Evolutionary conservation across 2,797 vertebrate genomes (phyloP), one percentile per base, ranked within the genome.

Genomic region (Malurus splendens): DNA sequence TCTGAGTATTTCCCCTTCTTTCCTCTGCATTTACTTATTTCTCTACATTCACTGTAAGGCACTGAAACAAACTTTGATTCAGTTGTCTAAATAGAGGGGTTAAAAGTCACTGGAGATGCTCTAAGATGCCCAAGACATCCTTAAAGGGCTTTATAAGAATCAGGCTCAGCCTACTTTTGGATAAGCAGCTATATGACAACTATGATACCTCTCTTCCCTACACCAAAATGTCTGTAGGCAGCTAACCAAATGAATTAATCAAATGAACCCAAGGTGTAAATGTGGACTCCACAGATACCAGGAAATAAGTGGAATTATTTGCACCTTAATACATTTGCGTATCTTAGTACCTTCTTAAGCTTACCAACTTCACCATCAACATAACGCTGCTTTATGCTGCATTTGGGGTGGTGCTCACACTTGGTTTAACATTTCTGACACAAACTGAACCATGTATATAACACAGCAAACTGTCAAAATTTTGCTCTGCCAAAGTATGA

Each of bases 371-470:
- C 24, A 55, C 18, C 41, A 78, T 66, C 45, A 75, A 20, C 7
- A 33, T 36, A 36, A 20, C 23, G 24, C 3, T 47, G 18, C 7
- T 65, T 73, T 33, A 7, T 41, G 16, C 18, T 59, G 10, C 13
- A 10, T 45, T 76, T 0, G 0, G 13, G 12, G 8, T 41, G 12
- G 7, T 56, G 19, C 5, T 87, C 1, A 14, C 9, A 36, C 18
- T 60, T 27, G 54, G 10, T 8, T 67, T 55, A 64, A 45, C 3
- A 33, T 47, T 82, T 80, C 68, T 77, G n/a, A 57, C 36, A 44
- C 25, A 64, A 71, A 61, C 20, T 30, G 42, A 89, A 38, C 12
- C 30, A 12, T 33, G 24, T 32, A 82, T 64, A 11, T 14, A 32
- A 16, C 38, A 41, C 3, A 55, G 47, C 17, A 71, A 71, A 82